Conservation (phyloP, 1,140 invertebrate species). For the Brachionus asplanchnoidis region DNA sequence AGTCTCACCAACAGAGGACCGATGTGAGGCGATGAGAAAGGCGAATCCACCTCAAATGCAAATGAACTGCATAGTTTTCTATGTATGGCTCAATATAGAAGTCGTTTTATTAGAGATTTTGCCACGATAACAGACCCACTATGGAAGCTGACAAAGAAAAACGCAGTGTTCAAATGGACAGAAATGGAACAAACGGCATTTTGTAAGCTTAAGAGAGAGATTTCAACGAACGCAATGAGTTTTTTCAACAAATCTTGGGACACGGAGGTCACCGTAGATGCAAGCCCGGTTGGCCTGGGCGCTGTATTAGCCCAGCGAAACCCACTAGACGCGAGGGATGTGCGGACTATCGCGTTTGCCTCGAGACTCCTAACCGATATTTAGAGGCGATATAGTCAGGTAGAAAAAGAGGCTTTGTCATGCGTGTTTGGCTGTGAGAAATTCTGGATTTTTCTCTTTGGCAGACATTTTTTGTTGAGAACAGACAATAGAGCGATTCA, state of each 20-base stretch:
- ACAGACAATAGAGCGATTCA: background rate
- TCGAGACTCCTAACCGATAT: slow-evolving; percentile 42
- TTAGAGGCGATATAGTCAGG: slow-evolving; percentile 47
- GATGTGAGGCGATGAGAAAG: background rate
- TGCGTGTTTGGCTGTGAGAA: background rate
- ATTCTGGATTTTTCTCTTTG: background rate
- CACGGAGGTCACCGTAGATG: slow-evolving; percentile 17
- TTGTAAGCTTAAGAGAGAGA: background rate
- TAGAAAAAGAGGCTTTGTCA: slow-evolving; percentile 48
- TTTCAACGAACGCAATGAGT: background rate
- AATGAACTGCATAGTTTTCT: background rate
- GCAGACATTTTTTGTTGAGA: background rate
- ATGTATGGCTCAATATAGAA: background rate
- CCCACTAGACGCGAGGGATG: slow-evolving; percentile 37
- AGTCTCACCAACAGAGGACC: background rate
- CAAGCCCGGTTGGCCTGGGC: slow-evolving; percentile 54
- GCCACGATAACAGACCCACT: background rate
- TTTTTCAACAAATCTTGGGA: background rate
- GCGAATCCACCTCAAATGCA: background rate
- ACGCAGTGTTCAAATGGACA: background rate
- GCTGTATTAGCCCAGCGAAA: slow-evolving; percentile 56
- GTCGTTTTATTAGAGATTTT: background rate
- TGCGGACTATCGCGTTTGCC: slow-evolving; percentile 45
- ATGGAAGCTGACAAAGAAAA: background rate
- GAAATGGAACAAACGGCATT: background rate